phyloP scores from a whole-genome alignment of 1,140 invertebrate species.

The Rhopalosiphum maidis region DNA sequence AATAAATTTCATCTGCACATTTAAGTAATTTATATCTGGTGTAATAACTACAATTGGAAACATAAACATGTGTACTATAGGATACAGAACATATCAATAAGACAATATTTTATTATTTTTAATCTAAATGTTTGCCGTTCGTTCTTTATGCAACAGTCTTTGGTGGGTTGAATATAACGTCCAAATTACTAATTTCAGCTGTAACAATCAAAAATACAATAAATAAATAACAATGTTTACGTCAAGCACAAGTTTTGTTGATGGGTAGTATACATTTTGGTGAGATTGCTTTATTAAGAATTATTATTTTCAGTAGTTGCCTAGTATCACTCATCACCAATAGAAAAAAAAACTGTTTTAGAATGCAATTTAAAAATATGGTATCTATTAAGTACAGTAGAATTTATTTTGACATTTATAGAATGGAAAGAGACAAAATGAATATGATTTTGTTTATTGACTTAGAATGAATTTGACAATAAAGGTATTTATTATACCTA shows the following conservation, averaged over 20 bases:
- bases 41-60: neutral
- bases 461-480: too few species aligned
- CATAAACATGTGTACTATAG: neutral
- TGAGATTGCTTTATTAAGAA: neutral
- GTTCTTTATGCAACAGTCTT: constrained; percentile 1
- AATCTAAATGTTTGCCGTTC: neutral
- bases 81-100: neutral
- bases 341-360: neutral
- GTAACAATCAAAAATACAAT: neutral
- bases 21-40: neutral
- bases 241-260: neutral
- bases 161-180: neutral
- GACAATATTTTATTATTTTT: neutral
- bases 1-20: neutral
- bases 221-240: neutral
- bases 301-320: neutral
- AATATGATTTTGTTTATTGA: too few species aligned
- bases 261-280: neutral
- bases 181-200: neutral
- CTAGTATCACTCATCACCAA: neutral
- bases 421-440: too few species aligned
- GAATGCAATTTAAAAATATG: too few species aligned
- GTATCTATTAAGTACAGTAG: too few species aligned
- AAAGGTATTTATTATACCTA: too few species aligned
- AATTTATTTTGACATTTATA: too few species aligned